Base-by-base conservation (phyloP, 2,113 vertebrate species). In the Myotis brandtii region DNA sequence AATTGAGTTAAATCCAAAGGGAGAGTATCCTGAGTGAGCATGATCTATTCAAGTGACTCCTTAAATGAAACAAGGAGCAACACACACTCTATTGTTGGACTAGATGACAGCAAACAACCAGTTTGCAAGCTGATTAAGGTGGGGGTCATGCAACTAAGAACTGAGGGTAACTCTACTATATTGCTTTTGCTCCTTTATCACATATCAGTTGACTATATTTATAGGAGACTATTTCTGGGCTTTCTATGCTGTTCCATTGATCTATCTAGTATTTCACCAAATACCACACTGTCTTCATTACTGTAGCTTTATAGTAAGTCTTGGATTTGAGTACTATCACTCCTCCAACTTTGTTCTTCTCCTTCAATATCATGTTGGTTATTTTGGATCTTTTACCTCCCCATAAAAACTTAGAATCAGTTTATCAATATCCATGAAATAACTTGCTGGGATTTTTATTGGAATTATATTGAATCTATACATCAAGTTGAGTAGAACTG, bases 111-210 rank as follows among this genome's bases (percentile, higher is more conserved):
- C 23, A 73, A 50, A 14, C 0, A 20, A 8, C 17, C 13, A 52
- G 23, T 5, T 52, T n/a, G 1, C n/a, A 40, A 66, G 17, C 12
- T 56, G 11, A 3, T 43, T 43, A 5, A 6, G 11, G 27, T 23
- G 2, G 2, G 1, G 2, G 1, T 0, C 13, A n/a, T 10, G 9
- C 4, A 21, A 10, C 14, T 54, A 43, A 27, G 25, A 6, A 7
- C 1, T 32, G 5, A 50, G 12, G 9, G 3, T 69, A 12, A 69
- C 17, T 64, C 21, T 34, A 76, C 48, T 75, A 18, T 34, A 37
- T 83, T 48, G 9, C 5, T 76, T 76, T 83, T 56, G 59, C 5
- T 17, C 37, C 3, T 83, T 67, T 76, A 9, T 32, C 56, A 75
- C 52, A 88, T 21, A 66, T n/a, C 14, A 73, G 17, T 56, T 67